phyloP scores from a whole-genome alignment of 1,140 invertebrate genomes.

The Anastrepha ludens region DNA sequence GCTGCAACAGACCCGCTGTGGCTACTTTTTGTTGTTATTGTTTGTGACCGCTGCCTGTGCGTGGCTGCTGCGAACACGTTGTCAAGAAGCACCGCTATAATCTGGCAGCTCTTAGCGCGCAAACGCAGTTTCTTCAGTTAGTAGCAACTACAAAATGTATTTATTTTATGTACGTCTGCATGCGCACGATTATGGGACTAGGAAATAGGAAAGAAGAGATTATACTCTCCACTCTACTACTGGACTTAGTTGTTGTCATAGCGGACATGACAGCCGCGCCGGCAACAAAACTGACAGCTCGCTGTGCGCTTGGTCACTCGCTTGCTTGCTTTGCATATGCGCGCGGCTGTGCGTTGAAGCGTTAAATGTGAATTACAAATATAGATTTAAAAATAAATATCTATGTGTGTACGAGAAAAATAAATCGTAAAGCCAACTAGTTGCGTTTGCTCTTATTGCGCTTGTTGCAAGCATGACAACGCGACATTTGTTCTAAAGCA shows the following conservation, averaged over 20 bases:
- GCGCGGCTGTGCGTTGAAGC: slow-evolving; percentile 7
- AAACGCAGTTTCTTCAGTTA: neutral
- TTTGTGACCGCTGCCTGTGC: neutral
- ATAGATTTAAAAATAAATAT: neutral
- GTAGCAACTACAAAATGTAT: too few species aligned
- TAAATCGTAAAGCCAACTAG: neutral
- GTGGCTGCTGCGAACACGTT: neutral
- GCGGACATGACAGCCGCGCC: neutral
- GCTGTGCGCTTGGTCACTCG: neutral
- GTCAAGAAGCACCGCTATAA: slow-evolving; percentile 28
- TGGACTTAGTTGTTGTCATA: neutral
- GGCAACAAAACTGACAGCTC: neutral
- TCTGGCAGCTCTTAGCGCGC: neutral
- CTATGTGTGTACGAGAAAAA: neutral
- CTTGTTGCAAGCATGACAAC: neutral
- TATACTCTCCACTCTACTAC: neutral
- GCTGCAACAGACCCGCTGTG: too few species aligned
- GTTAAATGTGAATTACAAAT: neutral
- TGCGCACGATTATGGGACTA: neutral
- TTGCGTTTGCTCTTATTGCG: neutral
- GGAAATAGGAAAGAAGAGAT: neutral
- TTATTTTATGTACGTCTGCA: neutral
- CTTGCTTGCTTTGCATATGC: neutral
- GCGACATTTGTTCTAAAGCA: neutral
- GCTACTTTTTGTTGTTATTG: neutral